Percentiles rank a stretch among this genome's conserved stretches.
These are phyloP conservation scores for Euphonia xanthogaster DNA, from an alignment of 2,797 vertebrate species.

Conservation along the genomic window DNA sequence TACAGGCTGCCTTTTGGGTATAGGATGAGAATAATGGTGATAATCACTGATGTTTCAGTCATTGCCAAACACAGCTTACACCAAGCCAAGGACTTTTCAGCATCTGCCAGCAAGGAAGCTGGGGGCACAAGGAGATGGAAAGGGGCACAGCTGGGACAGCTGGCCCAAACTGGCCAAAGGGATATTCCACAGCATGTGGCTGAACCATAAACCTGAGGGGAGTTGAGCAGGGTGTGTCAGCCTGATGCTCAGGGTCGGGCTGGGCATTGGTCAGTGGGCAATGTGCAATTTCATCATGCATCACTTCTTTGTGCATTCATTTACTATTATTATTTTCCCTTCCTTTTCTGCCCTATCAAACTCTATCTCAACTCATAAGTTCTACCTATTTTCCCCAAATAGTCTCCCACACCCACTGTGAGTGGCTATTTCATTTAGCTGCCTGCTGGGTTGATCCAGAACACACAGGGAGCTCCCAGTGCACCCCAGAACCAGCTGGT, in stretches of 20 bases:
- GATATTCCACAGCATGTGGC: neutral
- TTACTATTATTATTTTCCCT: neutral
- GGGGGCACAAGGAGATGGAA: neutral
- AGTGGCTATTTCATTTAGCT: neutral
- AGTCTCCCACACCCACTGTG: accelerated
- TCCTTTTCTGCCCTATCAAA: neutral
- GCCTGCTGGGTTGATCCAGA: neutral
- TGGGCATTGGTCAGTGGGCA: neutral
- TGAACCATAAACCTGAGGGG: neutral
- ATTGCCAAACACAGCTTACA: neutral
- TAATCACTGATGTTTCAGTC: neutral
- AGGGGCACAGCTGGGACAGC: neutral
- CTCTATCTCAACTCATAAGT: neutral
- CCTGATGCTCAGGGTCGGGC: neutral
- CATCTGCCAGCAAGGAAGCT: neutral
- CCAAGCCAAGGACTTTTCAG: neutral
- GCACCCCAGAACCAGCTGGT: neutral
- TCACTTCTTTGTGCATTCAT: neutral
- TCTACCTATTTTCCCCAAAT: neutral
- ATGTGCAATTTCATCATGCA: accelerated
- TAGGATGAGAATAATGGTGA: neutral
- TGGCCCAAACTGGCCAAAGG: neutral
- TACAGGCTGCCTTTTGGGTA: neutral
- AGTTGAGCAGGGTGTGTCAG: neutral
- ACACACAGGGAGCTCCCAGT: neutral